Evolutionary conservation across 2,888 invertebrate genomes (phyloP), one percentile per base, ranked within the genome.

Genomic region (Drosophila prostipennis): DNA sequence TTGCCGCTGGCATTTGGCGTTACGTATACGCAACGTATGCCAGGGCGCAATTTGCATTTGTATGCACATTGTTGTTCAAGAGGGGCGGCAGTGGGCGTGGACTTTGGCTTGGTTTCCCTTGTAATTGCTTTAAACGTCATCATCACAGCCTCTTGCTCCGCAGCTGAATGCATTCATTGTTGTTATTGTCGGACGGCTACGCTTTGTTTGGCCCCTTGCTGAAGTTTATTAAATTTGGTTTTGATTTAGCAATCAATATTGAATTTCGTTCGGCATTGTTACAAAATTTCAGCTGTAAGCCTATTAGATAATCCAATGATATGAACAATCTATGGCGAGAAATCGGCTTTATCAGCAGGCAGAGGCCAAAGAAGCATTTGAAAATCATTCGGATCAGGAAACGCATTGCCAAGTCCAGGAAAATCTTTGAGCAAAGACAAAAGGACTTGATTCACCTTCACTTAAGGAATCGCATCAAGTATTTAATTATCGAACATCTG

Each of bases 101-200:
- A 48, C 43, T 42, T 48, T 54, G 43, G 54, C 65, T 67, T 61
- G 64, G 52, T 83, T 76, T 70, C 58, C 45, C 71, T 69, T 73
- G 78, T 86, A 86, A 88, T 88, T 88, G 82, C 87, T 73, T 86
- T 83, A 83, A 88, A 86, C 82, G 80, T 83, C 84, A 88, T 88
- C 87, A 82, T 85, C 74, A 67, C 71, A 55, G 70, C 51, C 68
- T 63, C 49, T 69, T 58, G 69, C 56, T 64, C 53, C 26, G 29
- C 39, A 46, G 34, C 48, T 23, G 14, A 45, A 60, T 58, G 59
- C 49, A 60, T 46, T 64, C 65, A 53, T 54, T 65, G 36, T 43
- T 63, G 52, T 51, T 55, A 39, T 64, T 59, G 45, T 46, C 48
- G 71, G 16, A 43, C 39, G 34, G 13, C 13, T 32, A 58, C 42